These are phyloP conservation scores for Diglossa cyanea DNA, from an alignment of 2,797 vertebrate genomes.

Conservation along the genomic window DNA sequence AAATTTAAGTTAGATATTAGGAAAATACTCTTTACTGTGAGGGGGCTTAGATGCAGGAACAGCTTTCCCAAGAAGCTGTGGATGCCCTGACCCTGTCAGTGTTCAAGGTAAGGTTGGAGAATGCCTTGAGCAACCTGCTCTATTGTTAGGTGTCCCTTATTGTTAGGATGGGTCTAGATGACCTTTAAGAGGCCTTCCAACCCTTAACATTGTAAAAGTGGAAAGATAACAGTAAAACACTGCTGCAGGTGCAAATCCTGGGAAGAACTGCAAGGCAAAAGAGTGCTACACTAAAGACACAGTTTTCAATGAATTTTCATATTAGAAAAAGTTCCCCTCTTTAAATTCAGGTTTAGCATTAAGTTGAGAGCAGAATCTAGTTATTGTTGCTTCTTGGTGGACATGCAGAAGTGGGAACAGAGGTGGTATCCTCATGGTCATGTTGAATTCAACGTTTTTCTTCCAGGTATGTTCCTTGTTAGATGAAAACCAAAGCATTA, in stretches of 20 bases:
- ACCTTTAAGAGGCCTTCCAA: background rate
- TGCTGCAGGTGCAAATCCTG: background rate
- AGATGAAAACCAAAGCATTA: background rate
- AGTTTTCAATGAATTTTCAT: background rate
- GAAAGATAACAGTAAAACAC: background rate
- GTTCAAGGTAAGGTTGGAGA: background rate
- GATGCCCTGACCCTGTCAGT: background rate
- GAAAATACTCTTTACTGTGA: background rate
- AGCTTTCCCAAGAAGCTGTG: background rate
- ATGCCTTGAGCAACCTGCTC: background rate
- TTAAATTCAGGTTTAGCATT: background rate
- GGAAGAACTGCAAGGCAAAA: background rate
- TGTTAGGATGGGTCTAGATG: no score
- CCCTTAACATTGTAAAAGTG: background rate
- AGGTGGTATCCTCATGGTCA: background rate
- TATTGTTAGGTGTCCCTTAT: background rate
- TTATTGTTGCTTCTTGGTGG: background rate
- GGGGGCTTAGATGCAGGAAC: no score
- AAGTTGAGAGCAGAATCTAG: background rate
- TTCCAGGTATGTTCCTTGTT: accelerated
- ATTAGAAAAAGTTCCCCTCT: background rate
- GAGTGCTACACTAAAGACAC: background rate
- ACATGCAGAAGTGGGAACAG: background rate
- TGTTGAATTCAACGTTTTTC: background rate
- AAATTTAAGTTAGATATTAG: background rate